These are phyloP conservation scores for Zele albiditarsus DNA, from an alignment of 2,888 invertebrate genomes.

Conservation along the genomic window DNA sequence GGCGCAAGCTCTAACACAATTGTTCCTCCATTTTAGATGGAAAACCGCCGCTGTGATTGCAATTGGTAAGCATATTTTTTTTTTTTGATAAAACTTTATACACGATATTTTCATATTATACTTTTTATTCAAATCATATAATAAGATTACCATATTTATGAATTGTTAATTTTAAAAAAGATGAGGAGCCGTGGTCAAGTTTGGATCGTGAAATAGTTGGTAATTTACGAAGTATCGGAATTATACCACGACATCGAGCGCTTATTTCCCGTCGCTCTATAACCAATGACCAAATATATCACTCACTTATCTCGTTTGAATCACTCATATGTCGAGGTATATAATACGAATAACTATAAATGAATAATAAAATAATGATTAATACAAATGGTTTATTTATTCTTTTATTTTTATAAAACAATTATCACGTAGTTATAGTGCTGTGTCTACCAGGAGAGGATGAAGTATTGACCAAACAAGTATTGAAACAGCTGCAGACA, in stretches of 20 bases:
- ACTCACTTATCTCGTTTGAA: constrained; percentile 71
- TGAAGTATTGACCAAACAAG: constrained; percentile 64
- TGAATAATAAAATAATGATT: neutral
- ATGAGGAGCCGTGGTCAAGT: constrained; percentile 75
- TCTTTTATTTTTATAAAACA: neutral
- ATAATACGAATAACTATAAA: constrained; percentile 38
- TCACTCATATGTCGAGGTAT: constrained; percentile 74
- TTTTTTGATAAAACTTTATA: constrained; percentile 3
- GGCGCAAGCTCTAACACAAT: constrained; percentile 73
- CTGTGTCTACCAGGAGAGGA: constrained; percentile 74
- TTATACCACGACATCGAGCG: constrained; percentile 75
- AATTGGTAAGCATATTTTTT: constrained; percentile 71
- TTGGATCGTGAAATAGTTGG: constrained; percentile 74
- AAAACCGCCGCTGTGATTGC: constrained; percentile 75
- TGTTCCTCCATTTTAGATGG: constrained; percentile 75
- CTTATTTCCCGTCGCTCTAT: constrained; percentile 71
- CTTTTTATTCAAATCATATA: neutral
- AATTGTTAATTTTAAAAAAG: constrained; percentile 63
- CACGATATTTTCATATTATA: constrained; percentile 1
- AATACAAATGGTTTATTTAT: no score
- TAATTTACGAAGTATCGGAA: constrained; percentile 73
- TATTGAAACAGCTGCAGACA: constrained; percentile 72
- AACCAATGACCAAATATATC: constrained; percentile 69
- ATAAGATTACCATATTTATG: neutral
- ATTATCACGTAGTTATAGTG: constrained; percentile 73